A percentile compares a stretch with the other conserved stretches of the same genome.
Evolutionary conservation across 2,888 invertebrate species (phyloP).

Genomic region (Amphipyra berbera): DNA sequence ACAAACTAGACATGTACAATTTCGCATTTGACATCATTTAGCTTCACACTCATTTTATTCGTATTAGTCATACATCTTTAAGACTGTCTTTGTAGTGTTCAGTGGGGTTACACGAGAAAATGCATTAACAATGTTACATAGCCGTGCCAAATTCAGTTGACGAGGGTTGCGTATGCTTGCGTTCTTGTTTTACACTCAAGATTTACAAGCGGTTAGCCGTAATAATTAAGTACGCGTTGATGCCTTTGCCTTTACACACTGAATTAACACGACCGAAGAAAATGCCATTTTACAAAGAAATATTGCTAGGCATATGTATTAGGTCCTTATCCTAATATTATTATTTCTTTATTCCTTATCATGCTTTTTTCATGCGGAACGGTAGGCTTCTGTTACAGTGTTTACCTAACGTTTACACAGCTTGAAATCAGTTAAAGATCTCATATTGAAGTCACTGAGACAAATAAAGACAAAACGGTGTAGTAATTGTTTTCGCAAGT

Average conservation of each 20-base stretch:
- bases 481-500: too few relatives aligned
- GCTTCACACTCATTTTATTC: conserved; percentile 50
- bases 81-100: conserved; percentile 50
- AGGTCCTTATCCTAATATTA: too few relatives aligned
- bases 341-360: too few relatives aligned
- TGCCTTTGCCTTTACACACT: conserved; percentile 17
- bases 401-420: conserved; percentile 11
- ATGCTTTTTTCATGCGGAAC: conserved; percentile 7
- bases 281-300: neutral
- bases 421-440: conserved; percentile 16
- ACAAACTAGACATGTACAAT: conserved; percentile 12
- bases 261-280: conserved; percentile 16
- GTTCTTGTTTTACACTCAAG: conserved; percentile 44
- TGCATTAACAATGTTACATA: conserved; percentile 67
- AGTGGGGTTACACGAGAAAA: conserved; percentile 65
- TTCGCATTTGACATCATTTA: conserved; percentile 35
- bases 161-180: conserved; percentile 38
- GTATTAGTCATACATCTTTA: conserved; percentile 61
- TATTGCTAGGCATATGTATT: too few relatives aligned
- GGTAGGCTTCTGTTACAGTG: neutral
- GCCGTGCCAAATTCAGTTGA: conserved; percentile 62
- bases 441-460: conserved; percentile 35
- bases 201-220: conserved; percentile 34
- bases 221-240: conserved; percentile 27
- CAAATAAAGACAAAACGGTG: neutral